Percentiles rank a stretch among this genome's conserved stretches.
phyloP scores from a whole-genome alignment of 2,888 invertebrate species.

The Pasiphila rectangulata region DNA sequence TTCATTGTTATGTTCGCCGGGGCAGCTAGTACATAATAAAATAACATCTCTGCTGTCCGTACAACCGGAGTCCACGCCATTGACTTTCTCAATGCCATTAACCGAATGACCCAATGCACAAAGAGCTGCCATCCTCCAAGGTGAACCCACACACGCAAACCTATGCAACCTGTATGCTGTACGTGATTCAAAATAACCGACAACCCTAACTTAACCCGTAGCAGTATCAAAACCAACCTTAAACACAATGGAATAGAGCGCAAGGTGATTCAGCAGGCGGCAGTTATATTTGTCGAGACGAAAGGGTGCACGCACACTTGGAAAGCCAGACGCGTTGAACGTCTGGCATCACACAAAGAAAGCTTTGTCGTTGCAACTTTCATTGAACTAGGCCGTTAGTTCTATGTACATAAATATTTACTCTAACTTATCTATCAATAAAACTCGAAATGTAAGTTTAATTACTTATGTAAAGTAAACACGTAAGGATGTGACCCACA shows the following conservation, averaged over 20 bases:
- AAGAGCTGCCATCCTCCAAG: slow-evolving; percentile 79
- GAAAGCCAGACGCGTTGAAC: slow-evolving; percentile 49
- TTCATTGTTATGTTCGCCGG: too few species aligned
- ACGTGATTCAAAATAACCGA: slow-evolving; percentile 70
- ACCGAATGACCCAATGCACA: slow-evolving; percentile 82
- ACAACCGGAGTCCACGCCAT: slow-evolving; percentile 72
- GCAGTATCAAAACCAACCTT: slow-evolving; percentile 34
- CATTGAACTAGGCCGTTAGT: slow-evolving; percentile 35
- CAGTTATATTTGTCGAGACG: slow-evolving; percentile 50
- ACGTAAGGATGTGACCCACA: slow-evolving; percentile 14
- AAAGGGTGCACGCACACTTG: slow-evolving; percentile 73
- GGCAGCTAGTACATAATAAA: too few species aligned
- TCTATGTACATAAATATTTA: slow-evolving; percentile 28
- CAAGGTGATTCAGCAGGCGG: neutral
- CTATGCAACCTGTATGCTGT: slow-evolving; percentile 48
- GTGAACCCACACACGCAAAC: slow-evolving; percentile 70
- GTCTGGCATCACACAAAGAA: slow-evolving; percentile 58
- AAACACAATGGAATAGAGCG: slow-evolving; percentile 15
- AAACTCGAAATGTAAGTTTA: neutral
- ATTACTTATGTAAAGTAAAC: neutral
- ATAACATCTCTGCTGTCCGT: slow-evolving; percentile 57
- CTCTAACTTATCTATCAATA: slow-evolving; percentile 10
- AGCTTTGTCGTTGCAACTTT: slow-evolving; percentile 37
- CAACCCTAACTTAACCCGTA: slow-evolving; percentile 34
- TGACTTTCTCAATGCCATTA: slow-evolving; percentile 80